phyloP scores from a whole-genome alignment of 1,140 invertebrate genomes.

The Pseudomyrmex flavicornis region DNA sequence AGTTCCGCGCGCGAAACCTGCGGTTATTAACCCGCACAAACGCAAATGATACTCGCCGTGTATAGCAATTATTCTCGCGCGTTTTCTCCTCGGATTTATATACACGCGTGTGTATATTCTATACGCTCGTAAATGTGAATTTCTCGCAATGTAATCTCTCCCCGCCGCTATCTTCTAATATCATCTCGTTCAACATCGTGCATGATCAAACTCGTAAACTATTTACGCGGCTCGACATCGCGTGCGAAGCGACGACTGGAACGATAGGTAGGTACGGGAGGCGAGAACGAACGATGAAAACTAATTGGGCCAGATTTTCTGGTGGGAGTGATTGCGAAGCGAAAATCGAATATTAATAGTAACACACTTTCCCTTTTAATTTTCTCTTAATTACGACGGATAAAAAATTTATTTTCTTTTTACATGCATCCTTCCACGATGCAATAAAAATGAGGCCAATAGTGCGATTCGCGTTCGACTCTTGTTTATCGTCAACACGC shows the following conservation, averaged over 20 bases:
- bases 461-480: background rate
- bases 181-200: background rate
- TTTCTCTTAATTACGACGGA: background rate
- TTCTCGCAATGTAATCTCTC: background rate
- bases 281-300: background rate
- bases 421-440: background rate
- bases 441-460: background rate
- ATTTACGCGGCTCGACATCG: background rate
- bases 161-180: background rate
- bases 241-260: background rate
- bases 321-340: background rate
- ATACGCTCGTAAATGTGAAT: too few relatives aligned
- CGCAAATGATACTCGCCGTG: slow-evolving; percentile 50
- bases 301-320: background rate
- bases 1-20: slow-evolving; percentile 45
- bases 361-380: background rate
- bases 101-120: background rate
- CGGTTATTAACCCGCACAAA: slow-evolving; percentile 69
- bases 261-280: background rate
- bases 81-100: background rate
- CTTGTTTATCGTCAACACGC: background rate
- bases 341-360: too few relatives aligned
- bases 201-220: background rate
- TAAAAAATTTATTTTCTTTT: background rate
- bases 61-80: slow-evolving; percentile 16